Percentiles rank a stretch among this genome's conserved stretches.
Conservation (phyloP, 2,797 vertebrate genomes). For the Pseudomugil gertrudae region DNA sequence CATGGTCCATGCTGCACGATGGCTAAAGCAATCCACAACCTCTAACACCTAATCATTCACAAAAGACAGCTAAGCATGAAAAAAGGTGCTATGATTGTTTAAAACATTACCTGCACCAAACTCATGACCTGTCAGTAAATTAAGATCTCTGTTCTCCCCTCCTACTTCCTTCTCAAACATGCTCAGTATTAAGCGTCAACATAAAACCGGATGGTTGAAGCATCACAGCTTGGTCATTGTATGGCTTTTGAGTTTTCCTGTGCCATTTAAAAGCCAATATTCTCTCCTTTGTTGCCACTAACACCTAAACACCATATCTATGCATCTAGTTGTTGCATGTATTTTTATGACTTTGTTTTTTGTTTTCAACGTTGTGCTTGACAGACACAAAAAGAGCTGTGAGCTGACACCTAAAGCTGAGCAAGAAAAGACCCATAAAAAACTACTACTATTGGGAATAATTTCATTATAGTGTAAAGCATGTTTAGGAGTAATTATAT, state of each 20-base stretch:
- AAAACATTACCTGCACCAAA: too few species aligned
- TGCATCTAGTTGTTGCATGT: not conserved
- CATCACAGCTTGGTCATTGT: too few species aligned
- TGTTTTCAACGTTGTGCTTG: not conserved
- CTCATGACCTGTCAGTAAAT: too few species aligned
- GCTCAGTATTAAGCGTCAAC: not conserved
- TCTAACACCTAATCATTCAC: not conserved
- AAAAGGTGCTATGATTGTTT: too few species aligned
- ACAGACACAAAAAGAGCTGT: not conserved
- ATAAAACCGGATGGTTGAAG: not conserved
- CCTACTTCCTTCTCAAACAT: not conserved
- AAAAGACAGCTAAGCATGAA: too few species aligned
- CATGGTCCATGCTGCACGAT: not conserved
- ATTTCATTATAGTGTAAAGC: conserved; percentile 18
- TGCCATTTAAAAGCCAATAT: too few species aligned
- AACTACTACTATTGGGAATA: not conserved
- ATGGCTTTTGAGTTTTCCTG: too few species aligned
- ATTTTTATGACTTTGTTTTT: not conserved
- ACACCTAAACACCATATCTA: conserved; percentile 1
- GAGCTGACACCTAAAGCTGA: not conserved
- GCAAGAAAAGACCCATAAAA: not conserved
- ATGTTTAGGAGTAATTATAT: conserved; percentile 35
- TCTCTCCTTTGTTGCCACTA: too few species aligned
- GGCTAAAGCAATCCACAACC: not conserved
- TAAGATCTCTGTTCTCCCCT: too few species aligned